A percentile compares a stretch with the other conserved stretches of the same genome.
Evolutionary conservation across 2,797 vertebrate species (phyloP).

Genomic region (Pipistrellus kuhlii): DNA sequence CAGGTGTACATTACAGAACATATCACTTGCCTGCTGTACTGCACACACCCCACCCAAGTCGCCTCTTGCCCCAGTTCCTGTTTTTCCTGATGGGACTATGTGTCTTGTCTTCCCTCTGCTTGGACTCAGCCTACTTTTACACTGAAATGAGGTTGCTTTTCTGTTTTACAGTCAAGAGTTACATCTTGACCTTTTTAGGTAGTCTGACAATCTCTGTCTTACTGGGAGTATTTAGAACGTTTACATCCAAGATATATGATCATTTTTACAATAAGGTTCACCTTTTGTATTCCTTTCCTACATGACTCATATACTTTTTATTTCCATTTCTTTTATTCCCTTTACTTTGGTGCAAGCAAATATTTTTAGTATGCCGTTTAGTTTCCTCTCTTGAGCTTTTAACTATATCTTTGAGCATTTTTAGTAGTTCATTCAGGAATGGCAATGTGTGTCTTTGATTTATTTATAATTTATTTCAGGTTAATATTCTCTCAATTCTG

Average conservation of each 20-base stretch:
- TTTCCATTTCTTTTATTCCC: not conserved
- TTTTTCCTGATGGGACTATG: not conserved
- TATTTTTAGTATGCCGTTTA: not conserved
- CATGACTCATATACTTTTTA: not conserved
- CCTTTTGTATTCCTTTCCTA: not conserved
- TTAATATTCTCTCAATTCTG: not conserved
- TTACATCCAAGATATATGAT: not conserved
- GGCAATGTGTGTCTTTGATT: not conserved
- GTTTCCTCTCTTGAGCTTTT: not conserved
- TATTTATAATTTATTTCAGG: slow-evolving; percentile 1
- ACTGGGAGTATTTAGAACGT: not conserved
- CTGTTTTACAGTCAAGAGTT: not conserved
- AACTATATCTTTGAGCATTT: not conserved
- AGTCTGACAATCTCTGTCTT: not conserved
- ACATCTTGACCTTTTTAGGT: not conserved
- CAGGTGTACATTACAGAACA: not conserved
- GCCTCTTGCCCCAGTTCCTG: not conserved
- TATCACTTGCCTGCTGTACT: not conserved
- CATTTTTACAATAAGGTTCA: not conserved
- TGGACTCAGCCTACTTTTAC: not conserved
- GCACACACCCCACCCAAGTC: not conserved
- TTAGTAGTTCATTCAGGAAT: not conserved
- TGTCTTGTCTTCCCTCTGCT: not conserved
- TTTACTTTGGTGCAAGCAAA: not conserved
- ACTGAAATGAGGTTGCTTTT: not conserved